Conservation (phyloP, 2,797 vertebrate species). For the Acrossocheilus wenchowensis region DNA sequence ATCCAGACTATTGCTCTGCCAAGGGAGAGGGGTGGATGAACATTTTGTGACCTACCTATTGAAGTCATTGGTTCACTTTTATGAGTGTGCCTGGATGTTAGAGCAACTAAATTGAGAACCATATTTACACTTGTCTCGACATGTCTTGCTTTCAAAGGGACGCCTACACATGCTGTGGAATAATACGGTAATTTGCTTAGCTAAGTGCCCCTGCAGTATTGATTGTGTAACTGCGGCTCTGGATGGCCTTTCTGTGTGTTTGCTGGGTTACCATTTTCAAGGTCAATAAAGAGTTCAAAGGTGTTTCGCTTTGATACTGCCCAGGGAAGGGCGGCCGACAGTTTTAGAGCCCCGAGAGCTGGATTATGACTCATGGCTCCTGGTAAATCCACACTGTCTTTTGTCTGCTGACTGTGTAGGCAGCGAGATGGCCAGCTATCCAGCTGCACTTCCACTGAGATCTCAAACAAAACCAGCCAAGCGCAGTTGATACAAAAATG, state of each 20-base stretch:
- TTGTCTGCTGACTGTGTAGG: slow-evolving; percentile 49
- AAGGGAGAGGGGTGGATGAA: neutral
- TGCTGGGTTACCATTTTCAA: neutral
- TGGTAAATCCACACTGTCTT: slow-evolving; percentile 43
- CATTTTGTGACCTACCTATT: neutral
- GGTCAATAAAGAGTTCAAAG: slow-evolving; percentile 34
- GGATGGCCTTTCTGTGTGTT: slow-evolving; percentile 23
- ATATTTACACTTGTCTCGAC: slow-evolving; percentile 11
- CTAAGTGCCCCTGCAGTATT: slow-evolving; percentile 3
- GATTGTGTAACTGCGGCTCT: slow-evolving; percentile 6
- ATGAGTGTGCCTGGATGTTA: neutral
- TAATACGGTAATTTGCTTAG: neutral
- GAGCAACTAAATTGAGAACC: neutral
- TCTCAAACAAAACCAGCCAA: slow-evolving; percentile 37
- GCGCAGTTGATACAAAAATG: slow-evolving; percentile 5
- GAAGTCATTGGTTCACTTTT: neutral
- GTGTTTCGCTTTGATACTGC: slow-evolving; percentile 10
- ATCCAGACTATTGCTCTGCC: slow-evolving; percentile 8
- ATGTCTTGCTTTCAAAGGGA: slow-evolving; percentile 12
- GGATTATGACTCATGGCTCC: slow-evolving; percentile 55
- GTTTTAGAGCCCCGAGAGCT: slow-evolving; percentile 28
- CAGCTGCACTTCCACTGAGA: slow-evolving; percentile 34
- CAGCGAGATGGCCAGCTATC: slow-evolving; percentile 18
- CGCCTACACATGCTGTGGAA: slow-evolving; percentile 6
- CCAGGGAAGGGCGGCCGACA: neutral